phyloP scores from a whole-genome alignment of 1,140 invertebrate genomes.

The Cryptotermes secundus region DNA sequence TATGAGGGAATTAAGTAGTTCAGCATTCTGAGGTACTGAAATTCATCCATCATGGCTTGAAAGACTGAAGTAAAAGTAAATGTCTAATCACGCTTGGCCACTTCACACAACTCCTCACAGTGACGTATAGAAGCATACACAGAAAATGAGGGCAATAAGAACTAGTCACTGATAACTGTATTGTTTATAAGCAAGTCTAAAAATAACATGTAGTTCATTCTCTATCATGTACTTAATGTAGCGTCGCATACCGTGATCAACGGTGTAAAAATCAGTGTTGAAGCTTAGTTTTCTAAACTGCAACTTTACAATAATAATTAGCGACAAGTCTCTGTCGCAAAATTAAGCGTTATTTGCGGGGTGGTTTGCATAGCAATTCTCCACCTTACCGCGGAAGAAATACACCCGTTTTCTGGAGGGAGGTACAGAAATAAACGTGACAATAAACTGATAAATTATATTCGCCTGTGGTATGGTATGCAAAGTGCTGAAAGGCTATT shows the following conservation, averaged over 20 bases:
- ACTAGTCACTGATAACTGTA: not conserved
- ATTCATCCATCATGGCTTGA: too few relatives aligned
- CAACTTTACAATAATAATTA: conserved; percentile 3
- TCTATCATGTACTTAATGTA: conserved; percentile 12
- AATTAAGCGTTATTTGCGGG: conserved; percentile 16
- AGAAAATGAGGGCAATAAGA: not conserved
- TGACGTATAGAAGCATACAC: not conserved
- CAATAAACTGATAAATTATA: not conserved
- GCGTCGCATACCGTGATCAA: not conserved
- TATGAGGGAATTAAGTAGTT: too few relatives aligned
- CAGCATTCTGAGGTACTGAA: too few relatives aligned
- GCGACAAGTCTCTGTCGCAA: not conserved
- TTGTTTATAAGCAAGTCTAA: conserved; percentile 20
- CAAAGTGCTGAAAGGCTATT: not conserved
- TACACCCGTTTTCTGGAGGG: conserved; percentile 9
- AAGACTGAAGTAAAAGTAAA: not conserved
- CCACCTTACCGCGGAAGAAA: conserved; percentile 12
- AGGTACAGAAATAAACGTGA: conserved; percentile 11
- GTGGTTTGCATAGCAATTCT: not conserved
- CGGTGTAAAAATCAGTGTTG: not conserved
- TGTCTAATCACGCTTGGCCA: not conserved
- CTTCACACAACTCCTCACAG: not conserved
- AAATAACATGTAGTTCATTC: not conserved
- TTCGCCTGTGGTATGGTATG: not conserved
- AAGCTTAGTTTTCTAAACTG: conserved; percentile 17